Evolutionary conservation across 2,113 vertebrate genomes (phyloP).

Genomic region (Cyprinodon brontotheroides): DNA sequence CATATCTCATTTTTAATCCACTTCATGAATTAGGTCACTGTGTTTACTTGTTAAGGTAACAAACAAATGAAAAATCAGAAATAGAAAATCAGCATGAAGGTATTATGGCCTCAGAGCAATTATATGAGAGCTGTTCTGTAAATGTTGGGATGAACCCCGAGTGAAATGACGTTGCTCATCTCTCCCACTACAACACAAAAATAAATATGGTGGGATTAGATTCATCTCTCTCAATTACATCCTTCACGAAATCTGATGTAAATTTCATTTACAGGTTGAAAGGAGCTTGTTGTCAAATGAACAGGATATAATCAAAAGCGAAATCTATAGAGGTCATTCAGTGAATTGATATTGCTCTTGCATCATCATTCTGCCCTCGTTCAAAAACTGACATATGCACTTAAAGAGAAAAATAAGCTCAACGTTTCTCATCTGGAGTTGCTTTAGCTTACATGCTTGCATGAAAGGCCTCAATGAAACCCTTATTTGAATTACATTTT

Average conservation of each 20-base stretch:
- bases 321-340: conserved; percentile 70
- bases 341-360: conserved; percentile 77
- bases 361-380: conserved; percentile 78
- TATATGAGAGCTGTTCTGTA: conserved; percentile 56
- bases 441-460: conserved; percentile 47
- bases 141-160: conserved; percentile 22
- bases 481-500: not conserved
- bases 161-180: conserved; percentile 62
- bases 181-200: conserved; percentile 63
- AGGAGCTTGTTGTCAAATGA: conserved; percentile 56
- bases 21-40: conserved; percentile 41
- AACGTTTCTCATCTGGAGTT: conserved; percentile 70
- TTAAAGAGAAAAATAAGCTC: conserved; percentile 76
- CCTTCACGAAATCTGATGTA: conserved; percentile 67
- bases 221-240: conserved; percentile 78
- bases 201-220: conserved; percentile 70
- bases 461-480: conserved; percentile 10
- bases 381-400: conserved; percentile 78
- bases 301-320: conserved; percentile 73
- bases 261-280: conserved; percentile 73
- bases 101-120: conserved; percentile 44
- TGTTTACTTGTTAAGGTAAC: conserved; percentile 29
- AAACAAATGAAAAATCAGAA: conserved; percentile 58
- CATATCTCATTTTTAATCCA: conserved; percentile 28
- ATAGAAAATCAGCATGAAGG: conserved; percentile 57